Conservation (phyloP, 2,797 vertebrate species). For the Vespertilio murinus region DNA sequence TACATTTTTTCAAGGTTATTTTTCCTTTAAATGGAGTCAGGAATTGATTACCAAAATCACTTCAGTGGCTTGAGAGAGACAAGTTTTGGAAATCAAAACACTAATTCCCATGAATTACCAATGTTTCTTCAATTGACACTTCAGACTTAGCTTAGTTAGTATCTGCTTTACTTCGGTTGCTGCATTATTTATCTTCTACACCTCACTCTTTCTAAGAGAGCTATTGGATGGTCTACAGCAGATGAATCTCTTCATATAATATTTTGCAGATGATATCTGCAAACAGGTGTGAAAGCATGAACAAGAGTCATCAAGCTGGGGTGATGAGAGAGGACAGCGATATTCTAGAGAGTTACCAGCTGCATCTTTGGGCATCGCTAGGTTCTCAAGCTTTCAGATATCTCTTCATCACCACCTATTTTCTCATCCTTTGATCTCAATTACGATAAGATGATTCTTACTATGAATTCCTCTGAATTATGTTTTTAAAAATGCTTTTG, state of each 20-base stretch:
- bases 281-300: conserved; percentile 46
- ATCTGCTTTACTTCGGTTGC: neutral
- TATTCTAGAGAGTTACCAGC: conserved; percentile 42
- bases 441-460: conserved; percentile 35
- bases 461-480: conserved; percentile 47
- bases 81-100: neutral
- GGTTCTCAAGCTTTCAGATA: conserved; percentile 22
- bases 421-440: conserved; percentile 59
- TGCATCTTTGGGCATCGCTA: conserved; percentile 37
- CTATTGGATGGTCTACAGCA: neutral
- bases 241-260: conserved; percentile 38
- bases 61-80: neutral
- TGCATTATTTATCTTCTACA: neutral
- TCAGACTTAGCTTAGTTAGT: neutral
- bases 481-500: neutral
- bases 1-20: neutral
- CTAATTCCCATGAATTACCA: neutral
- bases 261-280: conserved; percentile 64
- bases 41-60: neutral
- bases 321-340: conserved; percentile 49
- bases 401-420: conserved; percentile 61
- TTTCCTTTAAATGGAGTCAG: neutral
- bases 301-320: conserved; percentile 54
- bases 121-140: neutral
- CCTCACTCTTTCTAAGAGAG: neutral